A percentile compares a stretch with the other conserved stretches of the same genome.
Evolutionary conservation across 1,140 invertebrate genomes (phyloP).

Genomic region (Eufriesea mexicana): DNA sequence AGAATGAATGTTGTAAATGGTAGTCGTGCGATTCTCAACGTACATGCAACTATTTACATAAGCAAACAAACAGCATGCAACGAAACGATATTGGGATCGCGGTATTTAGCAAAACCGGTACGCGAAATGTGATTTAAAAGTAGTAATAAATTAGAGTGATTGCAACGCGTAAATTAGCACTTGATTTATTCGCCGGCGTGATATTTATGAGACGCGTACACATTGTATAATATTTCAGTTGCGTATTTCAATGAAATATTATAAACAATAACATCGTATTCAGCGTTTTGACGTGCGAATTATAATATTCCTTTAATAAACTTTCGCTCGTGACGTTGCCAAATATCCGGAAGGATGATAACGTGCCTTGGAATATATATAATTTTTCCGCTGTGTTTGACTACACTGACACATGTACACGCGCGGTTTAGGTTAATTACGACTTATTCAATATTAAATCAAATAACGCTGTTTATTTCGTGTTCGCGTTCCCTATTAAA

Average conservation of each 20-base stretch:
- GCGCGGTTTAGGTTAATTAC: background rate
- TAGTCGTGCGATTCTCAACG: background rate
- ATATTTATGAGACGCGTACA: too few relatives aligned
- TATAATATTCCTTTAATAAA: background rate
- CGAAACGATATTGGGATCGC: background rate
- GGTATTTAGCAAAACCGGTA: background rate
- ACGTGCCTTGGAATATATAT: background rate
- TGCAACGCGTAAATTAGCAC: too few relatives aligned
- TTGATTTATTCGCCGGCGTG: too few relatives aligned
- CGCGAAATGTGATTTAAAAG: background rate
- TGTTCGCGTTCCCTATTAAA: too few relatives aligned
- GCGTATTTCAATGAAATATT: background rate
- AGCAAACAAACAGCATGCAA: background rate
- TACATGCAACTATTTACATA: background rate
- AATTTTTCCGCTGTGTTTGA: background rate
- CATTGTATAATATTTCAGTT: background rate
- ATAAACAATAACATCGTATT: background rate
- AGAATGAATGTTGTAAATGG: background rate
- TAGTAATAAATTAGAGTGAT: too few relatives aligned
- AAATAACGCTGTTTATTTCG: background rate
- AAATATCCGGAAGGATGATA: conserved; percentile 3
- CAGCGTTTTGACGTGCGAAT: too few relatives aligned
- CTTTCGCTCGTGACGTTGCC: background rate
- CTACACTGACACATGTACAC: conserved; percentile 39
- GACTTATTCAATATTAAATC: background rate